Percentiles rank a stretch among this genome's conserved stretches.
Conservation (phyloP, 2,113 vertebrate genomes). For the Oreotrochilus melanogaster region DNA sequence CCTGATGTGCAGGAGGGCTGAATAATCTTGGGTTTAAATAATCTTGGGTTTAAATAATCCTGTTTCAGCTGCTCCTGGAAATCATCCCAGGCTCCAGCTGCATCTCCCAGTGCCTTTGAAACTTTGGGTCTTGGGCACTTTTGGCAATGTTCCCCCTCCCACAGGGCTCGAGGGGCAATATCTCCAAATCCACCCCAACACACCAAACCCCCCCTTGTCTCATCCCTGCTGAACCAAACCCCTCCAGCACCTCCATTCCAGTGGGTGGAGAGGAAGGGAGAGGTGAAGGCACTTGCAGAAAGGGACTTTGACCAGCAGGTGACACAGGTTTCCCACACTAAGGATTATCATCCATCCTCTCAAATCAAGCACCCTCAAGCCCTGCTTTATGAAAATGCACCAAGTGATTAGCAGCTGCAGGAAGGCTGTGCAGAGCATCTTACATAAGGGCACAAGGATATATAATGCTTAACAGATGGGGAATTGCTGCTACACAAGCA, state of each 20-base stretch:
- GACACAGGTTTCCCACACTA: not conserved
- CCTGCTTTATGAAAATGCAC: fast-evolving
- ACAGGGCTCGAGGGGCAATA: fast-evolving
- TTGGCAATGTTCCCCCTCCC: not conserved
- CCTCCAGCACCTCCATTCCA: not conserved
- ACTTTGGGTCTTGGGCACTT: not conserved
- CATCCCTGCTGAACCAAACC: not conserved
- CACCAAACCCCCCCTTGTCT: not conserved
- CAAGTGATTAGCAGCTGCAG: not conserved
- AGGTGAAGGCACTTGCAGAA: not conserved
- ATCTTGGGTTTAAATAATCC: not conserved
- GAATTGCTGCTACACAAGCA: constrained; percentile 45
- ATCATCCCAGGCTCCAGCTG: not conserved
- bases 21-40: not conserved
- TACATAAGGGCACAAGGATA: not conserved
- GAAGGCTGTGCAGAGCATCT: not conserved
- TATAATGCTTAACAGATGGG: constrained; percentile 48
- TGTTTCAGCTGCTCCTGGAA: not conserved
- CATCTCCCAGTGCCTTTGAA: not conserved
- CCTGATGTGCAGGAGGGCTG: not conserved
- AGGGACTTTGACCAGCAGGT: constrained; percentile 36
- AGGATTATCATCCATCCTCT: not conserved
- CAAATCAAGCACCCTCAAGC: not conserved
- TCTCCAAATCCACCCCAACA: not conserved
- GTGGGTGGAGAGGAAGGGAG: not conserved